Percentiles rank a stretch among this genome's conserved stretches.
phyloP scores from a whole-genome alignment of 2,797 vertebrate genomes.

The Melanotaenia trifasciata region DNA sequence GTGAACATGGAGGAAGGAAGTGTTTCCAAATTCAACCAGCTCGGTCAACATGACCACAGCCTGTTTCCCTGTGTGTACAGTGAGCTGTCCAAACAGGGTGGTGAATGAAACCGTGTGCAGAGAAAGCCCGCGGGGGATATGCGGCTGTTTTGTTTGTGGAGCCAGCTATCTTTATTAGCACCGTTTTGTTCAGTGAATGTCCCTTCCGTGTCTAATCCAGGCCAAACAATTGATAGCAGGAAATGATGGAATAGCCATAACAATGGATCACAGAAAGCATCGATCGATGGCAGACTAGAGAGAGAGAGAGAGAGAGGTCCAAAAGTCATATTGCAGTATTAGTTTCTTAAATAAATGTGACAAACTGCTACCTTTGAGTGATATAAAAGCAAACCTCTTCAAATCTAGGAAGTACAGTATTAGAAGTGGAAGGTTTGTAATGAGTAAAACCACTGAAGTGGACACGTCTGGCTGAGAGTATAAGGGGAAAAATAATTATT shows the following conservation, averaged over 20 bases:
- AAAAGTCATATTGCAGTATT: no score
- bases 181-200: slow-evolving; percentile 3
- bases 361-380: no score
- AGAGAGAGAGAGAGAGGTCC: background rate
- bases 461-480: no score
- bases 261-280: slow-evolving; percentile 53
- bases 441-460: no score
- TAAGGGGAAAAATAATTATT: no score
- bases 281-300: background rate
- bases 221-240: slow-evolving; percentile 52
- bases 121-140: background rate
- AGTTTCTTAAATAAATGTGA: no score
- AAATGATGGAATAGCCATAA: background rate
- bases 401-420: no score
- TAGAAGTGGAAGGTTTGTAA: no score
- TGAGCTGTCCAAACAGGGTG: background rate
- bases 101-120: background rate
- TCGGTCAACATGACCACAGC: slow-evolving; percentile 50
- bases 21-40: slow-evolving; percentile 36
- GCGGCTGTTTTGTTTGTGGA: background rate
- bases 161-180: slow-evolving; percentile 52
- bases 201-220: slow-evolving; percentile 63
- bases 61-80: slow-evolving; percentile 1
- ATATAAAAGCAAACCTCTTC: no score
- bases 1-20: slow-evolving; percentile 50